Conservation (phyloP, 2,888 invertebrate genomes). For the Calliphora vomitoria region DNA sequence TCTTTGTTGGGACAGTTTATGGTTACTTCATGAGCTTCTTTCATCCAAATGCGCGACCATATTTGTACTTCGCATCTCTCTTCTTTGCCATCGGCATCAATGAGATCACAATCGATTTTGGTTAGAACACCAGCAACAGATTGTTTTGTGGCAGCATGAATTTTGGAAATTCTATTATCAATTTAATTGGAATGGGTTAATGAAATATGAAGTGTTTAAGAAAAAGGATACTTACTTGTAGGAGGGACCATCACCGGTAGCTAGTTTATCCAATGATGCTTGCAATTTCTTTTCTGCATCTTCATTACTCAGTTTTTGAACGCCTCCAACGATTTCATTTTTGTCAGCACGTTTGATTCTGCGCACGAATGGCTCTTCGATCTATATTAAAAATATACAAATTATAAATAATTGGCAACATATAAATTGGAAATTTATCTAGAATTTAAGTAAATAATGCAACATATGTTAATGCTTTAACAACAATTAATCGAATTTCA, state of each 20-base stretch:
- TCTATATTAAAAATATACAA: slow-evolving; percentile 39
- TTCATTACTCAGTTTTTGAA: slow-evolving; percentile 71
- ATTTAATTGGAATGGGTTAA: neutral
- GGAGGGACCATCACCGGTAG: slow-evolving; percentile 80
- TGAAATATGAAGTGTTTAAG: neutral
- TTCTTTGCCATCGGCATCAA: slow-evolving; percentile 85
- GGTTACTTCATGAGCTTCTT: slow-evolving; percentile 83
- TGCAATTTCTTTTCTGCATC: slow-evolving; percentile 77
- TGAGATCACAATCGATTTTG: slow-evolving; percentile 86
- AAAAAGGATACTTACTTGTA: slow-evolving; percentile 77
- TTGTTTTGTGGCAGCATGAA: slow-evolving; percentile 85
- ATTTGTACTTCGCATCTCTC: slow-evolving; percentile 83
- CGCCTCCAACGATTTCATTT: slow-evolving; percentile 66
- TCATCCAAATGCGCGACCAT: slow-evolving; percentile 87
- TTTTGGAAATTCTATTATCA: slow-evolving; percentile 78
- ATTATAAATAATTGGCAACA: neutral
- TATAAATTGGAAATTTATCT: neutral
- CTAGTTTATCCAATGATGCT: slow-evolving; percentile 78
- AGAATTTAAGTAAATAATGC: neutral
- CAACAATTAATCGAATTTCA: neutral
- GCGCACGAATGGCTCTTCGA: slow-evolving; percentile 72
- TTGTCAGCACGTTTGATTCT: slow-evolving; percentile 75
- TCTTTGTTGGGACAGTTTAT: slow-evolving; percentile 83
- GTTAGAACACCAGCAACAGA: slow-evolving; percentile 86
- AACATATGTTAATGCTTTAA: slow-evolving; percentile 23